Evolutionary conservation across 1,140 invertebrate species (phyloP).

Genomic region (Drosophila auraria): DNA sequence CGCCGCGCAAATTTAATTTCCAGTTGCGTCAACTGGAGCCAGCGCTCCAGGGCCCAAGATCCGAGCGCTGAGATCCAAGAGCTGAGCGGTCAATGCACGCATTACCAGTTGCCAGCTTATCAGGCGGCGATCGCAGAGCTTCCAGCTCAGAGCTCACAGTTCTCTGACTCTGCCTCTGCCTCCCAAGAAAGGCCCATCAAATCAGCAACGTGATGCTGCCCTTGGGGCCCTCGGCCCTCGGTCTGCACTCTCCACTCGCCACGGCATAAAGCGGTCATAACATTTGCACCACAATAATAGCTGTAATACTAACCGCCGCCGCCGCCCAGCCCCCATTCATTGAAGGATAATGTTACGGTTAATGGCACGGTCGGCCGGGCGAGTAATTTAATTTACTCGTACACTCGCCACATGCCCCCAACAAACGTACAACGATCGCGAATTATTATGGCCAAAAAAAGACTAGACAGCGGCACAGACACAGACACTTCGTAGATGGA

Average conservation of each 20-base stretch:
- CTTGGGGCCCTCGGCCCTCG: slow-evolving; percentile 57
- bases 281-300: slow-evolving; percentile 81
- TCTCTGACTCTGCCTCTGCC: slow-evolving; percentile 5
- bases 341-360: slow-evolving; percentile 76
- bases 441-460: slow-evolving; percentile 61
- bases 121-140: slow-evolving; percentile 38
- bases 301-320: slow-evolving; percentile 61
- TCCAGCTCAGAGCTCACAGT: slow-evolving; percentile 22
- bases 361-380: slow-evolving; percentile 50
- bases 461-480: slow-evolving; percentile 38
- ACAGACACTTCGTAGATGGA: slow-evolving; percentile 13
- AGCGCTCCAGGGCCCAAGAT: slow-evolving; percentile 42
- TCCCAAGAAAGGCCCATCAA: slow-evolving; percentile 62
- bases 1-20: slow-evolving; percentile 72
- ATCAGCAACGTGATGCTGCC: slow-evolving; percentile 80
- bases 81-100: slow-evolving; percentile 76
- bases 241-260: slow-evolving; percentile 29
- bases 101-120: slow-evolving; percentile 68
- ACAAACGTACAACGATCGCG: slow-evolving; percentile 50
- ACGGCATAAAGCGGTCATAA: slow-evolving; percentile 56
- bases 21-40: slow-evolving; percentile 66
- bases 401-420: slow-evolving; percentile 52
- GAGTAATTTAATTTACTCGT: slow-evolving; percentile 72
- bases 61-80: slow-evolving; percentile 32
- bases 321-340: slow-evolving; percentile 62